A percentile compares a stretch with the other conserved stretches of the same genome.
phyloP scores from a whole-genome alignment of 2,888 invertebrate genomes.

The Thera obeliscata region DNA sequence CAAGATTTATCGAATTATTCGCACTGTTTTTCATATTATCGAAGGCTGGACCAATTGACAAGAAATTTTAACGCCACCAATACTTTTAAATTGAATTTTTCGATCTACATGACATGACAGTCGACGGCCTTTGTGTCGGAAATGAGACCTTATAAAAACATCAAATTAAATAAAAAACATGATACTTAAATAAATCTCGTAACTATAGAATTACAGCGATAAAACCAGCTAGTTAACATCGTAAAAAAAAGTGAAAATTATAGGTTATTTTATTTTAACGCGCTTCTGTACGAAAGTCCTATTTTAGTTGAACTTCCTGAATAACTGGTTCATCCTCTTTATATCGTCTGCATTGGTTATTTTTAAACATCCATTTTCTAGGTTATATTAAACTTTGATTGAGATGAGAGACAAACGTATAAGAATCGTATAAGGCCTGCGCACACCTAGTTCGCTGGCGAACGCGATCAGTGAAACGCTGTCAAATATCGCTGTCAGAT shows the following conservation, averaged over 20 bases:
- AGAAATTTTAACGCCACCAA: slow-evolving; percentile 27
- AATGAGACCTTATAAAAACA: slow-evolving; percentile 22
- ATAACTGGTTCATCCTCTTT: not conserved
- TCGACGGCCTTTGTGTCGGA: slow-evolving; percentile 29
- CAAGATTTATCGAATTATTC: slow-evolving; percentile 22
- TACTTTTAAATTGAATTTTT: slow-evolving; percentile 22
- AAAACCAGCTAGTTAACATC: not conserved
- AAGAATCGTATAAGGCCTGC: no score
- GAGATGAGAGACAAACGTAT: no score
- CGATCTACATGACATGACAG: slow-evolving; percentile 31
- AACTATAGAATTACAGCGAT: not conserved
- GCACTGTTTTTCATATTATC: slow-evolving; percentile 2
- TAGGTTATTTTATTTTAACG: slow-evolving; percentile 14
- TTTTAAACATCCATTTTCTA: not conserved
- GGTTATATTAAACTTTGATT: not conserved
- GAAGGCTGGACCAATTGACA: slow-evolving; percentile 20
- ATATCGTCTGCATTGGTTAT: not conserved
- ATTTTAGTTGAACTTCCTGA: slow-evolving; percentile 4
- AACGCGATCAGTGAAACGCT: no score
- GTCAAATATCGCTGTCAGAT: no score
- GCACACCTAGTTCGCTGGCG: no score
- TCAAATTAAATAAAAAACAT: slow-evolving; percentile 20
- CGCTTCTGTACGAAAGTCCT: slow-evolving; percentile 2
- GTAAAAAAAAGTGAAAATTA: slow-evolving; percentile 18
- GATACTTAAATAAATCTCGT: slow-evolving; percentile 5